Percentiles rank a stretch among this genome's conserved stretches.
Conservation (phyloP, 2,888 invertebrate species). For the Drosophila paucipuncta region DNA sequence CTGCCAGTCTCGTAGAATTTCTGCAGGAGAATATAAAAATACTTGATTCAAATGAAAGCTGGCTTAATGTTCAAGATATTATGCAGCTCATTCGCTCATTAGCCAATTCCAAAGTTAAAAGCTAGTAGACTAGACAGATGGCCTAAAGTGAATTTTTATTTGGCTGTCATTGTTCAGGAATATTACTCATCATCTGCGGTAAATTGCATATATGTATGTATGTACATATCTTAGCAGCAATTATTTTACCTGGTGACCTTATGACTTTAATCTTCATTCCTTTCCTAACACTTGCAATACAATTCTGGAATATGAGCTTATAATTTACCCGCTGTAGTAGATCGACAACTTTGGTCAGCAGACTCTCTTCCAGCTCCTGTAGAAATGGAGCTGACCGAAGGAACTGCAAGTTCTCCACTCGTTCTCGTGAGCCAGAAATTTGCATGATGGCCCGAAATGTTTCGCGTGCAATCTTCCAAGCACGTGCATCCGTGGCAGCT, state of each 20-base stretch:
- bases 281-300: not conserved
- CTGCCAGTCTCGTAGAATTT: constrained; percentile 93
- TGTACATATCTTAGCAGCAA: not conserved
- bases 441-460: constrained; percentile 96
- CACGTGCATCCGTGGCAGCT: constrained; percentile 91
- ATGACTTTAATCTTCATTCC: not conserved
- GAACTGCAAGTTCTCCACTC: constrained; percentile 94
- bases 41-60: not conserved
- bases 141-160: not conserved
- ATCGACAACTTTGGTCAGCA: constrained; percentile 93
- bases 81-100: not conserved
- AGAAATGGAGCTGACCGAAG: constrained; percentile 92
- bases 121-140: not conserved
- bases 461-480: constrained; percentile 95
- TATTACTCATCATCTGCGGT: not conserved
- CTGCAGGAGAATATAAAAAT: constrained; percentile 82
- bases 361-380: constrained; percentile 89
- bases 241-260: not conserved
- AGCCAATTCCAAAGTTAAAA: not conserved
- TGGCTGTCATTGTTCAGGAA: not conserved
- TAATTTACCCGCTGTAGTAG: constrained; percentile 91
- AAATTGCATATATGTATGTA: not conserved
- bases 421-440: constrained; percentile 92
- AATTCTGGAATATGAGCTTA: not conserved
- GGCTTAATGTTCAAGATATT: not conserved